These are phyloP conservation scores for Nephrotoma appendiculata DNA, from an alignment of 2,888 invertebrate species.

Conservation along the genomic window DNA sequence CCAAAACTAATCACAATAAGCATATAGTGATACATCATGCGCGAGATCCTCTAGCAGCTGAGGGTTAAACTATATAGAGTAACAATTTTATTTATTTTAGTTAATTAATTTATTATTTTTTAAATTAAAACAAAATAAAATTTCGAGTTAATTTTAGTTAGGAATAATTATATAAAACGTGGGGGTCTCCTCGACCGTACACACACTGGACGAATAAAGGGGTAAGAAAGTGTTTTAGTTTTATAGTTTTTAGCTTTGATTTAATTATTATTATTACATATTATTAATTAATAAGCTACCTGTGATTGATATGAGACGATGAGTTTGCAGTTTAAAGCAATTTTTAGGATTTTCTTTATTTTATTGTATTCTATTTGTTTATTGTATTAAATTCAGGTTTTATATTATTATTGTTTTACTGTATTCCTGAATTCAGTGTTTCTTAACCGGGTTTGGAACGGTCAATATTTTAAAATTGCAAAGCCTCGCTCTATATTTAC, in stretches of 20 bases:
- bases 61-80: conserved; percentile 27
- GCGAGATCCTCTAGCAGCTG: conserved; percentile 72
- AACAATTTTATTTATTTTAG: not conserved
- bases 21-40: conserved; percentile 83
- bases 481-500: no score
- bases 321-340: not conserved
- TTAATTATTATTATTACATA: not conserved
- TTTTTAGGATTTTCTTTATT: not conserved
- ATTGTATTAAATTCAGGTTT: not conserved
- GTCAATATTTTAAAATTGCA: not conserved
- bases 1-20: conserved; percentile 83
- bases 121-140: not conserved
- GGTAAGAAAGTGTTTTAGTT: not conserved
- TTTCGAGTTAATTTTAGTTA: not conserved
- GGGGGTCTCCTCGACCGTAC: not conserved
- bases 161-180: not conserved
- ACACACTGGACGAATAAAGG: not conserved
- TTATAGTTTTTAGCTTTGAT: not conserved
- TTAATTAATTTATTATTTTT: not conserved
- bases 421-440: not conserved
- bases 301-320: not conserved
- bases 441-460: not conserved
- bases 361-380: not conserved
- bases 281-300: not conserved
- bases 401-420: not conserved